Evolutionary conservation across 2,797 vertebrate species (phyloP), one percentile per base, ranked within the genome.

Genomic region (Heliangelus exortis): DNA sequence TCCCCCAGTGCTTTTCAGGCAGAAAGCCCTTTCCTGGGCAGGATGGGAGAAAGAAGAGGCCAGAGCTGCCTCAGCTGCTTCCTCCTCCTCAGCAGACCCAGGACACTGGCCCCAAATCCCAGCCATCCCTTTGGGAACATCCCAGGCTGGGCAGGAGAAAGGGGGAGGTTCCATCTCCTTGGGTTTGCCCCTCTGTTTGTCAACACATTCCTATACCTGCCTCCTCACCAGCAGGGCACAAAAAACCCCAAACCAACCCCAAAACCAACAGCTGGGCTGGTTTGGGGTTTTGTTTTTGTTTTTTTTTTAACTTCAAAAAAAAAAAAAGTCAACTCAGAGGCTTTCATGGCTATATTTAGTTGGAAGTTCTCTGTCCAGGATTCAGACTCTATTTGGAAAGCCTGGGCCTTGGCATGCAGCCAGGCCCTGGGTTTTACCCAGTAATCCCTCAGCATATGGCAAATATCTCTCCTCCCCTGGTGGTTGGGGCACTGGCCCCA

Each of bases 271-370:
- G 21, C 20, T 47, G 45, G 45, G 48, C 10, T 39, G 39, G 39
- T 5, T 12, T 39, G 39, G 12, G 36, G 9, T 36, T 36, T 36
- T 36, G 9, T 12, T 12, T 39, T 39, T 39, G 7, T 14, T 50
- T 13, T 26, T 50, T 50, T 50, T 50, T 50, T 10, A 14, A 26
- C 12, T 7, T 26, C 11, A 25, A 26, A 14, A 13, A 51, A 51
- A 51, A 15, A 51, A 50, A 13, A 50, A 50, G 48, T 50, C 50
- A 90, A 83, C n/a, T 33, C 89, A 1, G 11, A 86, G 93, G 65
- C 96, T 92, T 94, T 96, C 93, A 92, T 84, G 93, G 96, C 96
- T 98, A 98, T 98, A 98, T 98, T 98, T 98, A 98, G 97, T 95
- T 67, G 93, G 76, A 93, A 97, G 95, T 95, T 96, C 95, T 97